Evolutionary conservation across 2,113 vertebrate genomes (phyloP).

Genomic region (Axis porcinus): DNA sequence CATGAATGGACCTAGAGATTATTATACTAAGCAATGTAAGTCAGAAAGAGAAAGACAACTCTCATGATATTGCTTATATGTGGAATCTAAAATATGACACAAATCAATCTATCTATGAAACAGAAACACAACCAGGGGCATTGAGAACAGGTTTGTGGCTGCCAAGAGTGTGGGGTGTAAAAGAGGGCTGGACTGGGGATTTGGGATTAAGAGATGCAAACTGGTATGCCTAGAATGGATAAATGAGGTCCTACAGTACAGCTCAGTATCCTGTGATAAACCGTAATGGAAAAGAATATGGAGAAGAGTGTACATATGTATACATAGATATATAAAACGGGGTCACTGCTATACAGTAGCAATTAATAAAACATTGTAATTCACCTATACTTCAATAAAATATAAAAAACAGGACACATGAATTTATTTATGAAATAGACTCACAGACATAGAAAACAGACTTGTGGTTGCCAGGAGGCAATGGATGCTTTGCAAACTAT

Average conservation of each 20-base stretch:
- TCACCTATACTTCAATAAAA: background rate
- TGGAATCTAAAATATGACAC: background rate
- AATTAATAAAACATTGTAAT: background rate
- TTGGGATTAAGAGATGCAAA: background rate
- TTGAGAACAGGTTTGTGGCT: background rate
- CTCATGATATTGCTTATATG: background rate
- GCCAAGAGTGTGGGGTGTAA: background rate
- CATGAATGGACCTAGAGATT: background rate
- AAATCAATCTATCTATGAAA: background rate
- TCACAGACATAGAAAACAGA: background rate
- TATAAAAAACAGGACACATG: background rate
- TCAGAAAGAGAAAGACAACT: background rate
- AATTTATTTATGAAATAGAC: background rate
- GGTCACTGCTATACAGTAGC: background rate
- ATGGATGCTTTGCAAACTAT: background rate
- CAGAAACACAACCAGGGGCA: background rate
- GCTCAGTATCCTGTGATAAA: background rate
- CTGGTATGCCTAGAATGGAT: background rate
- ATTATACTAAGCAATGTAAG: background rate
- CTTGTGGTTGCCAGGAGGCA: background rate
- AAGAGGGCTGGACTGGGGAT: background rate
- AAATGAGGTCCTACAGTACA: background rate
- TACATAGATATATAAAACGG: background rate
- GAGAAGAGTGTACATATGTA: background rate
- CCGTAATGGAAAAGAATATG: background rate